Base-by-base conservation (phyloP, 2,888 invertebrate genomes). In the Gibbula magus region DNA sequence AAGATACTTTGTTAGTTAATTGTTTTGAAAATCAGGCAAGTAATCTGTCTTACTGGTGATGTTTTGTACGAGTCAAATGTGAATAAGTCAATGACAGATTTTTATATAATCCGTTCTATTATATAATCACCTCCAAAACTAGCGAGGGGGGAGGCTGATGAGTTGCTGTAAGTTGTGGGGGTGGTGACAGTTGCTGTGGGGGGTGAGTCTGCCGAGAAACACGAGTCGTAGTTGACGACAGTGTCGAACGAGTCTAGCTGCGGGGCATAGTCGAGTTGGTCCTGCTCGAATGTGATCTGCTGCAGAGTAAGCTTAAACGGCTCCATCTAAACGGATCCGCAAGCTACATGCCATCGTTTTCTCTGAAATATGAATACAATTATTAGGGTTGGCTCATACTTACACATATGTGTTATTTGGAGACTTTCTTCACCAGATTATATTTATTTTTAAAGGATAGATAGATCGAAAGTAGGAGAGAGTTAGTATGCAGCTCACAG, bases 291-390 rank as follows among this genome's bases (percentile, higher is more conserved):
- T 73, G 89, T 91, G 74, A 92, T 89, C 85, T 92, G 91, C 66
- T 90, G 89, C 61, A 92, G 82, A 77, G 88, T 90, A 80, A 91
- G 84, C 70, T 91, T 85, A 87, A 90, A 92, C 45, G 91, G 91
- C 88, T 92, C 92, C 92, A 92, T 92, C 45, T 45, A 45, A 45
- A 45, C 81, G 53, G 82, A 66, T 61, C 66, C 73, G 61, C 51
- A 13, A 32, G 53, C 78, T 18, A 73, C 54, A 32, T 52, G 35
- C 35, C 54, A 54, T 73, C 77, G 16, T 51, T 61, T 18, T 51
- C 54, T 35, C 39, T 70, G 32, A 70, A 32, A 35, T 29, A 16
- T 39, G 70, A 70, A 70, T 35, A 20, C 20, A 22, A 56, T 25
- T n/a, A 56, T 20, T 20, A 7, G 8, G 25, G 5, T 25, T 56